These are phyloP conservation scores for Leucania comma DNA, from an alignment of 2,888 invertebrate genomes.

Conservation along the genomic window DNA sequence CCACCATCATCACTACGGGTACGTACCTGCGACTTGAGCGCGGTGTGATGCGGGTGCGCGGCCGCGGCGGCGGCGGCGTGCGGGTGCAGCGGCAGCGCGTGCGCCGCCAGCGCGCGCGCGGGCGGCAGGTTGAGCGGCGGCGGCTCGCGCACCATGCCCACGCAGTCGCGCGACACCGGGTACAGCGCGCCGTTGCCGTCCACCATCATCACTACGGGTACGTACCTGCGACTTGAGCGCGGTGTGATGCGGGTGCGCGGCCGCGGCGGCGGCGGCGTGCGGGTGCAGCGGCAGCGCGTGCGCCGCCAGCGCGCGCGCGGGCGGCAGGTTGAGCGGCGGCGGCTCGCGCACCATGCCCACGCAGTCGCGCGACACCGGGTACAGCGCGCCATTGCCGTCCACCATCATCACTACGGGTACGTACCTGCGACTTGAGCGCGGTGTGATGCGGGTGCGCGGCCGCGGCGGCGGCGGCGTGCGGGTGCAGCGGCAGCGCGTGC, in stretches of 20 bases:
- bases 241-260: slow-evolving; percentile 79
- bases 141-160: slow-evolving; percentile 98
- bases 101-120: slow-evolving; percentile 95
- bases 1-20: slow-evolving; percentile 96
- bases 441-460: slow-evolving; percentile 79
- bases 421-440: slow-evolving; percentile 86
- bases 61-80: slow-evolving; percentile 82
- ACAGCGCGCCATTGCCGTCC: slow-evolving; percentile 98
- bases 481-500: slow-evolving; percentile 94
- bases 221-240: slow-evolving; percentile 90
- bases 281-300: slow-evolving; percentile 94
- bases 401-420: slow-evolving; percentile 96
- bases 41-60: slow-evolving; percentile 80
- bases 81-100: slow-evolving; percentile 94
- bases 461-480: slow-evolving; percentile 84
- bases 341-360: slow-evolving; percentile 98
- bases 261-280: slow-evolving; percentile 82
- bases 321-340: slow-evolving; percentile 97
- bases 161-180: slow-evolving; percentile 98
- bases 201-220: slow-evolving; percentile 95
- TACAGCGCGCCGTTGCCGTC: slow-evolving; percentile 99
- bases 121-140: slow-evolving; percentile 98
- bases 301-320: slow-evolving; percentile 95
- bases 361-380: slow-evolving; percentile 98
- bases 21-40: slow-evolving; percentile 91